These are phyloP conservation scores for Patagioenas fasciata DNA, from an alignment of 2,113 vertebrate species.

Conservation along the genomic window DNA sequence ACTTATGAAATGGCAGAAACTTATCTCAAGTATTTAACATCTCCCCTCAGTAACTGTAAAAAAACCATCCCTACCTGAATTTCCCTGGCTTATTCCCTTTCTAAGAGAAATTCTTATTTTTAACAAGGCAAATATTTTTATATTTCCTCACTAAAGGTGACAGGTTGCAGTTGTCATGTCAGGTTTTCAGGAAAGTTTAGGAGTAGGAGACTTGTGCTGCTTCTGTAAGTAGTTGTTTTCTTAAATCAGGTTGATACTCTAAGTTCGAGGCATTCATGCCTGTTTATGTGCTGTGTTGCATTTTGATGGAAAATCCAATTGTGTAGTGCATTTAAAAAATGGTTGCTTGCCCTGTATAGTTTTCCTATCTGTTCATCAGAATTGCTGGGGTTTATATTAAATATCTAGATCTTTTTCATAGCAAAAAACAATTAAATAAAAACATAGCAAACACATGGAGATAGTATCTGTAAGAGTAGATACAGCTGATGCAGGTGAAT, in stretches of 20 bases:
- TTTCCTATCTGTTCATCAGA: background rate
- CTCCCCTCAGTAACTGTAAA: background rate
- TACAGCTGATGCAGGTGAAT: background rate
- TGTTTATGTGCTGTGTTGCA: background rate
- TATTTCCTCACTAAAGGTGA: background rate
- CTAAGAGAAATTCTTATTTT: background rate
- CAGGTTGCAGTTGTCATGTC: background rate
- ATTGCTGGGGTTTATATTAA: background rate
- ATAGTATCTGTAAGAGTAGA: background rate
- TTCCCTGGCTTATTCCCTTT: background rate
- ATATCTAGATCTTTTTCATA: background rate
- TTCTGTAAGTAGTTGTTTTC: background rate
- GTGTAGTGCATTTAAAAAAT: background rate
- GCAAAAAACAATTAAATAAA: background rate
- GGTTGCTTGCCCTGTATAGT: background rate
- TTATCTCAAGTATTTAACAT: background rate
- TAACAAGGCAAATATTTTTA: background rate
- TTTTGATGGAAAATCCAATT: background rate
- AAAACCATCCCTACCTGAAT: background rate
- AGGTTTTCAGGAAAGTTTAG: background rate
- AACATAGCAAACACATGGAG: background rate
- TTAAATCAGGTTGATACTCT: background rate
- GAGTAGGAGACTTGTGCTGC: background rate
- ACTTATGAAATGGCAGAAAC: background rate
- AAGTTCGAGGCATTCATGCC: background rate